phyloP scores from a whole-genome alignment of 2,797 vertebrate species.

The Geotrypetes seraphini region DNA sequence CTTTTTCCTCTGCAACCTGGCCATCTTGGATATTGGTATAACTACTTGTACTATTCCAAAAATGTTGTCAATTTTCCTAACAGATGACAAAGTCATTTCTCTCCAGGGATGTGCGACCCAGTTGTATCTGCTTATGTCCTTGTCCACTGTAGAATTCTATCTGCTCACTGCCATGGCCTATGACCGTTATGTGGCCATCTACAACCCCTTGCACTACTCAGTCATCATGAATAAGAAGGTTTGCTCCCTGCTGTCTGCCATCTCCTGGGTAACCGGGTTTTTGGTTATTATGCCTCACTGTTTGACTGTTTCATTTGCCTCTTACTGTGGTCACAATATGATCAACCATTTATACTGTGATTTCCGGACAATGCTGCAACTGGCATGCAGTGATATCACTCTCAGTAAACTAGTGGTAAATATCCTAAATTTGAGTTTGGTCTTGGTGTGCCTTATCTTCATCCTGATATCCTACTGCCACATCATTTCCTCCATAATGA shows the following conservation, averaged over 20 bases:
- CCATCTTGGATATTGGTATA: too few relatives aligned
- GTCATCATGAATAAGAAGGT: conserved; percentile 5
- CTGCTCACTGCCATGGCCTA: too few relatives aligned
- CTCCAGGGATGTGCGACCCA: conserved; percentile 16
- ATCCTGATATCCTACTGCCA: too few relatives aligned
- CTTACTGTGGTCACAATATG: conserved; percentile 6
- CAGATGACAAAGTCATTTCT: conserved; percentile 6
- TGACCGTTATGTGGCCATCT: too few relatives aligned
- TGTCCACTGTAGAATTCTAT: too few relatives aligned
- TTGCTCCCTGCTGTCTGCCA: not conserved
- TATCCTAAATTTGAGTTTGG: conserved; percentile 3
- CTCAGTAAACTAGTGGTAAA: conserved; percentile 1
- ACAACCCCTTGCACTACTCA: conserved; percentile 5
- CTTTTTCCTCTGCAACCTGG: conserved; percentile 7
- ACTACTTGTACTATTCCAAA: conserved; percentile 5
- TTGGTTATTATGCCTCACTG: conserved; percentile 11
- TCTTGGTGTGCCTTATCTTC: conserved; percentile 1
- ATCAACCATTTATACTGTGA: conserved; percentile 19
- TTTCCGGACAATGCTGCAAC: conserved; percentile 9
- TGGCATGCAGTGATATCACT: conserved; percentile 8
- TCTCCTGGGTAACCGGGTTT: conserved; percentile 11
- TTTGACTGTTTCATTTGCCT: conserved; percentile 2
- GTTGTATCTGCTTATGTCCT: too few relatives aligned
- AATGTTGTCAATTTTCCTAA: conserved; percentile 4
- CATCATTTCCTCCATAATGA: conserved; percentile 13